These are phyloP conservation scores for Hippocampus guttulatus DNA, from an alignment of 2,113 vertebrate species.

Conservation along the genomic window DNA sequence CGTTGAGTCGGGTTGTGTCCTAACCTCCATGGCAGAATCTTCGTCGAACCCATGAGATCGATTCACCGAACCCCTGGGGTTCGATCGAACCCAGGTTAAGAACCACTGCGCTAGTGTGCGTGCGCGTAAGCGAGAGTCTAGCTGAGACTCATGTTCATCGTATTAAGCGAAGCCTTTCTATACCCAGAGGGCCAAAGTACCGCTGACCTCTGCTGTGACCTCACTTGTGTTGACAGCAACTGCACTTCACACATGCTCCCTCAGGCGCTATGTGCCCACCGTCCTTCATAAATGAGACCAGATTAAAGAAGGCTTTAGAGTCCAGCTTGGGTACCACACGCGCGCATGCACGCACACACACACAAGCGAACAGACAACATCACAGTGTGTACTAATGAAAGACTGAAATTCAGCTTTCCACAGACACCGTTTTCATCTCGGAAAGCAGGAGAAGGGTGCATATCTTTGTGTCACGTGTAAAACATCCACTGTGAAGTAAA, in stretches of 20 bases:
- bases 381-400: conserved; percentile 19
- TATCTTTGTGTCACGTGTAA: not conserved
- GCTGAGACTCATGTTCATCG: conserved; percentile 25
- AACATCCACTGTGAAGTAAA: conserved; percentile 16
- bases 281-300: conserved; percentile 42
- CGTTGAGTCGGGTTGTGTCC: too few species aligned
- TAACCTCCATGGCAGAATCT: too few species aligned
- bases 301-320: conserved; percentile 33
- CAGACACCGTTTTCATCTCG: conserved; percentile 18
- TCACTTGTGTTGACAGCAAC: conserved; percentile 57
- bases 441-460: conserved; percentile 3
- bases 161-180: conserved; percentile 29
- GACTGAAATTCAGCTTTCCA: conserved; percentile 17
- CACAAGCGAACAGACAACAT: conserved; percentile 12
- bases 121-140: conserved; percentile 19
- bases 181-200: conserved; percentile 25
- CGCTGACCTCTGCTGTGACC: conserved; percentile 56
- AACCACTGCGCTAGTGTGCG: not conserved
- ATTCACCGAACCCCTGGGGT: too few species aligned
- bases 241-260: conserved; percentile 52
- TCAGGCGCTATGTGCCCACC: conserved; percentile 45
- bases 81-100: too few species aligned
- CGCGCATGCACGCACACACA: not conserved
- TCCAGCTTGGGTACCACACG: not conserved
- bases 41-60: too few species aligned